These are phyloP conservation scores for Coenonympha glycerion DNA, from an alignment of 2,888 invertebrate species.

Conservation along the genomic window DNA sequence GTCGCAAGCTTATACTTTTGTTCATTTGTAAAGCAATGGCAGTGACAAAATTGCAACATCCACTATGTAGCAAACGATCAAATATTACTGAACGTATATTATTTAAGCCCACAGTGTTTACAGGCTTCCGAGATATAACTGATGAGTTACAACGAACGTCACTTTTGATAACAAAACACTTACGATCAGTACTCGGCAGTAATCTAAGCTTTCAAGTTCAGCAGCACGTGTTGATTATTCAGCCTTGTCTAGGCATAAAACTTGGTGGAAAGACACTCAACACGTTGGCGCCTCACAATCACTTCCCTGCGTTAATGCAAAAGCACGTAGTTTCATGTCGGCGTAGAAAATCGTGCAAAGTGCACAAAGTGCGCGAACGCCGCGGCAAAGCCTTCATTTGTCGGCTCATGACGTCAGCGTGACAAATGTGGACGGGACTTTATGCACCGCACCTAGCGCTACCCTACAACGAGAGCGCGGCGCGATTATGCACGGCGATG, in stretches of 20 bases:
- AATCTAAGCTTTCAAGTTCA: constrained; percentile 38
- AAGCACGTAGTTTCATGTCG: constrained; percentile 71
- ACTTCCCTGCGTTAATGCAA: constrained; percentile 69
- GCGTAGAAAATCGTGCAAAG: constrained; percentile 71
- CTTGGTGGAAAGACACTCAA: constrained; percentile 63
- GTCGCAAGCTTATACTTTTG: constrained; percentile 52
- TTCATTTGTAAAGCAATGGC: constrained; percentile 68
- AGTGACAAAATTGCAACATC: constrained; percentile 62
- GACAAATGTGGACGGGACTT: constrained; percentile 73
- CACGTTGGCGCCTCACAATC: constrained; percentile 55
- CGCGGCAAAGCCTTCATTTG: constrained; percentile 75
- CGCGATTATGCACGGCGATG: constrained; percentile 60
- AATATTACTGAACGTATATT: constrained; percentile 41
- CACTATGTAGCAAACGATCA: constrained; percentile 55
- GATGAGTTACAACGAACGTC: too few species aligned
- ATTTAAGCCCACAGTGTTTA: constrained; percentile 27
- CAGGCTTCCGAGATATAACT: neutral
- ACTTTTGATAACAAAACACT: neutral
- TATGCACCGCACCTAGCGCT: constrained; percentile 52
- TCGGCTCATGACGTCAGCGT: constrained; percentile 72
- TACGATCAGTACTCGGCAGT: constrained; percentile 12
- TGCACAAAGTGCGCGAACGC: constrained; percentile 71
- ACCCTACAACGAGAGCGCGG: constrained; percentile 45
- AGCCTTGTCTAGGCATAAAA: constrained; percentile 64
- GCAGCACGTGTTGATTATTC: constrained; percentile 65